Evolutionary conservation across 2,888 invertebrate species (phyloP), one percentile per base, ranked within the genome.

Genomic region (Spilarctia lutea): DNA sequence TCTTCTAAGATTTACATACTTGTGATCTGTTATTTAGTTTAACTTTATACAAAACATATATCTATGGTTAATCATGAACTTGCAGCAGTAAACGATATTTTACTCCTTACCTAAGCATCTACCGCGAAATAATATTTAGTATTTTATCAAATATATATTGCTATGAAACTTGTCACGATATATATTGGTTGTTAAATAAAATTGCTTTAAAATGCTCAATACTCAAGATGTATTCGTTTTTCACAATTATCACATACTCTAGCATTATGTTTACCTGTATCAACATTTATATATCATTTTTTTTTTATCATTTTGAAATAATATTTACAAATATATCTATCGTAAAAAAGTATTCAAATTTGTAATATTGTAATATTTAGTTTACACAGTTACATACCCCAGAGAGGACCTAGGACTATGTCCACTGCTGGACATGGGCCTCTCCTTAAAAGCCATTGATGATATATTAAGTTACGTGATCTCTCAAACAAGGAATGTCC

Each of bases 401-500:
- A 7, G 1, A 7, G 35, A 35, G 35, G n/a, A n/a, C n/a, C n/a
- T n/a, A 39, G 39, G 39, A 4, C 39, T 39, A 39, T 7, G 39
- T 39, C 39, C 39, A 39, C 6, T 33, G 4, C n/a, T n/a, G n/a
- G n/a, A n/a, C n/a, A n/a, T n/a, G n/a, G n/a, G n/a, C n/a, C n/a
- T n/a, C n/a, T n/a, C n/a, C n/a, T n/a, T n/a, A n/a, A n/a, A n/a
- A 6, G 35, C 3, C 6, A 6, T 35, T 35, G 35, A 35, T 35
- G 35, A 6, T 35, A 35, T 35, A 35, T 35, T 35, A 4, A 68
- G 30, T 45, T 20, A 30, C 30, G 30, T 48, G 45, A 48, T 33
- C 48, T 48, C 68, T 45, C 24, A 33, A 33, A 68, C 48, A 68
- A 68, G 27, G 48, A 48, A 68, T 68, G 30, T 68, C 10, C 48